Base-by-base conservation (phyloP, 2,888 invertebrate species). In the Tetragonula carbonaria region DNA sequence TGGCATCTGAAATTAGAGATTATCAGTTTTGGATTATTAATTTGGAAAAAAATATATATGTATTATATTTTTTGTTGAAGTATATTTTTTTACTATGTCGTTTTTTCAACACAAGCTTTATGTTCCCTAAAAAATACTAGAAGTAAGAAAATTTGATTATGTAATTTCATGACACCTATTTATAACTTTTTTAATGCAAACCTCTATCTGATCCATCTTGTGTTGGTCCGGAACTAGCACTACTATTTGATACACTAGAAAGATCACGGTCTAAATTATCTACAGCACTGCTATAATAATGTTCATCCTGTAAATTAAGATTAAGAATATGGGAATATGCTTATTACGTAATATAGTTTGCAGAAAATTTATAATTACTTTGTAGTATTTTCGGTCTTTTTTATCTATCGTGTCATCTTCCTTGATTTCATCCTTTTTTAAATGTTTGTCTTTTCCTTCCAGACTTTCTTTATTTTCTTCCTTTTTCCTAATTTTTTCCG, bases 1-100 rank as follows among this genome's bases (percentile, higher is more conserved):
- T 98, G 92, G 96, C 95, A 95, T 98, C 98, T 97, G 95, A 76
- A 93, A 94, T 82, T 89, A 82, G 82, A 85, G 28, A 73, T 50
- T 45, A 63, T 78, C 14, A 50, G 23, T 50, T 71, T 75, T 23
- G 45, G 45, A 45, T 45, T 45, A 45, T 45, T 45, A 66, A 81
- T 38, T 38, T 67, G 65, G 4, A 78, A 63, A 62, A 16, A 18
- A 45, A 11, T 4, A 57, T n/a, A 57, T 16, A 57, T 45, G 16
- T 28, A 63, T n/a, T 14, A 33, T 8, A 72, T 38, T 14, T 23
- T 53, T 65, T 53, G 16, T 16, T 2, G 13, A 66, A 38, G 2
- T 4, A 5, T 11, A 13, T 57, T 18, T n/a, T 28, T 23, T 4
- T 62, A 45, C 16, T 23, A n/a, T 70, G 21, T 50, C 4, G 5